Percentiles rank a stretch among this genome's conserved stretches.
Conservation (phyloP, 2,888 invertebrate species). For the Ectobius pallidus region DNA sequence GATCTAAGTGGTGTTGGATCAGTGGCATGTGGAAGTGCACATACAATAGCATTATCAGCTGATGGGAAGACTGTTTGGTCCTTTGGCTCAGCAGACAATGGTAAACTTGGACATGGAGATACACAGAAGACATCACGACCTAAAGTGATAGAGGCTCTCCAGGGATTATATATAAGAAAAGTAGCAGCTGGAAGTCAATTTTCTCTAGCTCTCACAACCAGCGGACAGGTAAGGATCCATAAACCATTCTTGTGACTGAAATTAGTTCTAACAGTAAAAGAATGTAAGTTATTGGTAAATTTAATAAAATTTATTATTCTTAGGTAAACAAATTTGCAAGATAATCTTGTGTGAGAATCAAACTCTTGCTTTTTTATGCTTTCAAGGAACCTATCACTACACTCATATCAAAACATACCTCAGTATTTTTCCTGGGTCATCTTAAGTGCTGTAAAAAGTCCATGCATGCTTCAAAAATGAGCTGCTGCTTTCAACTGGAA, state of each 20-base stretch:
- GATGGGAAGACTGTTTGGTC: conserved; percentile 64
- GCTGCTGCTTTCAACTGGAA: too few relatives aligned
- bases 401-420: too few relatives aligned
- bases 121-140: conserved; percentile 61
- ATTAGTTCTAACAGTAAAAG: too few relatives aligned
- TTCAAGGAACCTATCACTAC: too few relatives aligned
- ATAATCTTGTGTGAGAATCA: too few relatives aligned
- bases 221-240: conserved; percentile 57
- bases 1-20: conserved; percentile 63
- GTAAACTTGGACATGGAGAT: conserved; percentile 60
- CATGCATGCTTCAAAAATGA: too few relatives aligned
- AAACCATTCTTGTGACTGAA: conserved; percentile 29
- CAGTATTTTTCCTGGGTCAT: too few relatives aligned
- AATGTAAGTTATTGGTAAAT: too few relatives aligned
- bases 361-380: too few relatives aligned
- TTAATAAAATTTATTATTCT: too few relatives aligned
- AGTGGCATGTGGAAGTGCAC: conserved; percentile 63
- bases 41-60: conserved; percentile 60
- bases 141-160: conserved; percentile 63
- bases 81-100: conserved; percentile 63
- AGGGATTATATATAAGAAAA: conserved; percentile 62
- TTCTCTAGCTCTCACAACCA: conserved; percentile 60
- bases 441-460: too few relatives aligned
- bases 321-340: too few relatives aligned
- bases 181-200: conserved; percentile 63